Evolutionary conservation across 2,888 invertebrate genomes (phyloP), one percentile per base, ranked within the genome.

Genomic region (Ellobium chinense): DNA sequence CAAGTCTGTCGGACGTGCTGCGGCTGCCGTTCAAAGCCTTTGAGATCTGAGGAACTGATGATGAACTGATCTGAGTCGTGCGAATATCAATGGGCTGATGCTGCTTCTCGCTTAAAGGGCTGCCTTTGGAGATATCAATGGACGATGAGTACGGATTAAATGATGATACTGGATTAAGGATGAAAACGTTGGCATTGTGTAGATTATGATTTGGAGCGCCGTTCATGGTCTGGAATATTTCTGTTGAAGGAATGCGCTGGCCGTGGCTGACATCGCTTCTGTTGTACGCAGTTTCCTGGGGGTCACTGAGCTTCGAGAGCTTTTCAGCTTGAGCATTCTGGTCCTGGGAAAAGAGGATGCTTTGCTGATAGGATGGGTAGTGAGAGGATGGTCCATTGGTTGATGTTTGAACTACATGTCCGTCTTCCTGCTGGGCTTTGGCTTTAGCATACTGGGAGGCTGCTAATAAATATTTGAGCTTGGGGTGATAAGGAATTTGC

Each of bases 401-500:
- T n/a, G n/a, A 21, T 39, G 62, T 39, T 27, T 24, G 9, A 21
- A 24, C 12, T 9, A 29, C 29, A 1, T 7, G 34, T n/a, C 29
- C 66, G 5, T 76, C 76, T 4, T 78, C 78, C 21, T 69, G 37
- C 27, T 58, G 14, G 14, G 7, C 46, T 31, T 70, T 73, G 7
- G 29, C 37, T 27, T 79, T 79, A 37, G 56, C 73, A 27, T 56
- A 65, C 65, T 73, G 79, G 5, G 79, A 31, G 7, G 56, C 65
- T 2, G 70, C 78, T 24, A 78, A 27, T 24, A 78, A 31, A 39
- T 78, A 78, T 31, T 78, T 78, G 29, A 78, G 70, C 46, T 78
- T 78, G 1, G 78, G 78, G 18, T 78, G 78, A 27, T 78, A 78
- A 5, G 65, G 34, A 3, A 54, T 1, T 34, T 24, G 68, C 21